phyloP scores from a whole-genome alignment of 2,888 invertebrate species.

The Apoda limacodes region DNA sequence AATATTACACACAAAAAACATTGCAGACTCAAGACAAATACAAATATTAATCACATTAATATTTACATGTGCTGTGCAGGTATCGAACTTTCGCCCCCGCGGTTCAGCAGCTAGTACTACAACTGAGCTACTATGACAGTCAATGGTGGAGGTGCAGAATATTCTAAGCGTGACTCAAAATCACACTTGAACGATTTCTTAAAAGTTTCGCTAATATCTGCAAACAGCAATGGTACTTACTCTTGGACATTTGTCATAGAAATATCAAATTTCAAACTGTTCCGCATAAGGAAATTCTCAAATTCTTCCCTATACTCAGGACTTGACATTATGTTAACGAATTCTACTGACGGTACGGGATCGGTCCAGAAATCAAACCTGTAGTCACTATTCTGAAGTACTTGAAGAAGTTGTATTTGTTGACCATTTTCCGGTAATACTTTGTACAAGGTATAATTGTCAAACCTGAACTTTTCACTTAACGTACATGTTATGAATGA shows the following conservation, averaged over 20 bases:
- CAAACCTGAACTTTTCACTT: slow-evolving; percentile 37
- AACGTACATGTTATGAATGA: not conserved
- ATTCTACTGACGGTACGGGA: slow-evolving; percentile 33
- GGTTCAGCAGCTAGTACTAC: too few species aligned
- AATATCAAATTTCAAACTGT: slow-evolving; percentile 46
- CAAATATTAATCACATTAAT: too few species aligned
- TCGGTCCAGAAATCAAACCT: slow-evolving; percentile 59
- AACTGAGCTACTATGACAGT: too few species aligned
- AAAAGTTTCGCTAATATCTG: too few species aligned
- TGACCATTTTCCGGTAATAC: slow-evolving; percentile 54
- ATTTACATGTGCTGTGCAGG: too few species aligned
- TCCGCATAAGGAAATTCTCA: slow-evolving; percentile 34
- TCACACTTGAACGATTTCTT: too few species aligned
- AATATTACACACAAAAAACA: too few species aligned
- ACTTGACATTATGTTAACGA: slow-evolving; percentile 50
- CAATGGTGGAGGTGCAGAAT: too few species aligned
- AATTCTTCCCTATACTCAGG: slow-evolving; percentile 41
- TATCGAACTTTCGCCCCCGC: too few species aligned
- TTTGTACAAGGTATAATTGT: slow-evolving; percentile 63
- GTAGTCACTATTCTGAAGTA: slow-evolving; percentile 44
- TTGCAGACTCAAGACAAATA: too few species aligned
- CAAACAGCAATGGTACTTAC: too few species aligned
- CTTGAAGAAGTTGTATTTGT: slow-evolving; percentile 57
- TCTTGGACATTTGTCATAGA: slow-evolving; percentile 58
- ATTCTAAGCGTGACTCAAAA: too few species aligned